Base-by-base conservation (phyloP, 2,113 vertebrate species). In the Arvicanthis niloticus region DNA sequence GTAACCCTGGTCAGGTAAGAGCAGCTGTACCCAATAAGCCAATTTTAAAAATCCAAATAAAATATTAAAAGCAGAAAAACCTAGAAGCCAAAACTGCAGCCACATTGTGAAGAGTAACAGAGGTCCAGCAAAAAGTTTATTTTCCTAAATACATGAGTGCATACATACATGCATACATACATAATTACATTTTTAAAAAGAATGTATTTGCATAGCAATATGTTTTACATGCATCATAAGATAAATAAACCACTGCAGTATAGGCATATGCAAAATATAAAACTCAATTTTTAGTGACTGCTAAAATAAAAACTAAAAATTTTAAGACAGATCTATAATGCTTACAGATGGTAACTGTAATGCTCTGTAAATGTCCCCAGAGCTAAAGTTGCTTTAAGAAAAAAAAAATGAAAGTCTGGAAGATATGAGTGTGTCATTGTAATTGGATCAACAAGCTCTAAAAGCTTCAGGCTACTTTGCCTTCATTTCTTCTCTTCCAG, bases 361-460 rank as follows among this genome's bases (percentile, higher is more conserved):
- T 98, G 97, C 86, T 73, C 91, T 94, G 94, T 58, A 93, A 98
- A 93, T 76, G 60, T 95, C 97, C 98, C 98, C 93, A 98, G 96
- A 98, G 98, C 97, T 98, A 98, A 98, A 98, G 98, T 98, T 98
- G 98, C 98, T 98, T 98, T 97, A 97, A 97, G 97, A 80, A 97
- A 73, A 73, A 73, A 73, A 76, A 42, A 37, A 65, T 24, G 53
- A 65, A 84, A 97, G 94, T 92, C 97, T 98, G 97, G 97, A 98
- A 98, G 98, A 98, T 98, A 97, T 98, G 98, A 98, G 95, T 96
- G 97, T 98, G 98, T 98, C 98, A 98, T 98, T 95, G 96, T 98
- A 98, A 98, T 98, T 99, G 97, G 98, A 98, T 98, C 98, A 98
- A 98, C 97, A 98, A 98, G 98, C 93, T 97, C 94, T 96, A 95